Percentiles rank a stretch among this genome's conserved stretches.
phyloP scores from a whole-genome alignment of 2,888 invertebrate genomes.

The Acanthosepion lycidas region DNA sequence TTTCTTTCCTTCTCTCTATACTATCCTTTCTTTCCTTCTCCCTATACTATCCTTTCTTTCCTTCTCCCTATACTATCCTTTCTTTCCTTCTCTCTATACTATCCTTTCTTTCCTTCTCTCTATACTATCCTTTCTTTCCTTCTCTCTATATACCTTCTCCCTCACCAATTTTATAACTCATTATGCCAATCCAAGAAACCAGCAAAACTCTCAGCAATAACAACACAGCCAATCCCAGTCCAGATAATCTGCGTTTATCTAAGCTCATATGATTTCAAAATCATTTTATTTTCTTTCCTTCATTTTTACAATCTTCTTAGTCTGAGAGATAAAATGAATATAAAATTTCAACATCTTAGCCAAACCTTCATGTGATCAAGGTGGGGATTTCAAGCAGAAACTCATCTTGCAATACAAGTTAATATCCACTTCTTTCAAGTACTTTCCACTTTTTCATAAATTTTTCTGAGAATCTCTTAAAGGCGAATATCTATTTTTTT shows the following conservation, averaged over 20 bases:
- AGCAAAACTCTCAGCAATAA: not conserved
- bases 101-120: too few relatives aligned
- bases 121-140: too few relatives aligned
- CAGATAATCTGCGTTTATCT: not conserved
- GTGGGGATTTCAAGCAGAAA: not conserved
- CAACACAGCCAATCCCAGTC: not conserved
- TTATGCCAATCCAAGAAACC: not conserved
- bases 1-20: not conserved
- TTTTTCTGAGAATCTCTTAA: too few relatives aligned
- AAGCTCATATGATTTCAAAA: not conserved
- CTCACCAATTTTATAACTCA: not conserved
- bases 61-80: accelerated
- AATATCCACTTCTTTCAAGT: too few relatives aligned
- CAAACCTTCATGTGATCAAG: not conserved
- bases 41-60: too few relatives aligned
- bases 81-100: too few relatives aligned
- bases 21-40: too few relatives aligned
- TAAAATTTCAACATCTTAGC: not conserved
- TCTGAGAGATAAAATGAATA: not conserved
- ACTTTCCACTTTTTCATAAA: too few relatives aligned
- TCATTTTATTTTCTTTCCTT: not conserved
- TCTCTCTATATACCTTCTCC: too few relatives aligned
- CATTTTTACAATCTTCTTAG: not conserved
- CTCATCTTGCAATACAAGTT: not conserved
- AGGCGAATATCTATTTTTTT: too few relatives aligned